These are phyloP conservation scores for Drosophila micromelanica DNA, from an alignment of 1,140 invertebrate genomes.

Conservation along the genomic window DNA sequence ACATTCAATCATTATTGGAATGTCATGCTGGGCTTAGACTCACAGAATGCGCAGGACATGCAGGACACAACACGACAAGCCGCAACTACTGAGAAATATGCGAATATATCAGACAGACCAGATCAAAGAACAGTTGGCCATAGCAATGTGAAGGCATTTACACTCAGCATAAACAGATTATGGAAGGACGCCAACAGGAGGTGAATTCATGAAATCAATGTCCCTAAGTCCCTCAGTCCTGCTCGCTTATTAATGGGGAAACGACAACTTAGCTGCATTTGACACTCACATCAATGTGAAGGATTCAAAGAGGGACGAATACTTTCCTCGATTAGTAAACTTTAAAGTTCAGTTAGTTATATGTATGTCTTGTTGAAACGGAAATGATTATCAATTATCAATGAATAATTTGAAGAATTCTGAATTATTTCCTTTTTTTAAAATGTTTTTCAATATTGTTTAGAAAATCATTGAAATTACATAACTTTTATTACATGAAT, in stretches of 20 bases:
- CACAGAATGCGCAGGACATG: slow-evolving; percentile 10
- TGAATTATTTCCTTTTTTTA: too few relatives aligned
- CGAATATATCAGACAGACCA: slow-evolving; percentile 26
- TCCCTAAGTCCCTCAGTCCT: not conserved
- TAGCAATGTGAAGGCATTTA: slow-evolving; percentile 50
- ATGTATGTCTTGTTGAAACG: slow-evolving; percentile 15
- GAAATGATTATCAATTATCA: not conserved
- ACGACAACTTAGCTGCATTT: too few relatives aligned
- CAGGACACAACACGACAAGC: slow-evolving; percentile 18
- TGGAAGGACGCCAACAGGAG: not conserved
- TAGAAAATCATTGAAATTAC: too few relatives aligned
- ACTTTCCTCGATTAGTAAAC: too few relatives aligned
- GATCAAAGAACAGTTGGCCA: slow-evolving; percentile 33
- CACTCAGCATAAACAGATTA: slow-evolving; percentile 37
- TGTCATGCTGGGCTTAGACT: slow-evolving; percentile 57
- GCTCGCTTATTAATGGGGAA: too few relatives aligned
- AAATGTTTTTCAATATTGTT: too few relatives aligned
- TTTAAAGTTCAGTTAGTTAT: not conserved
- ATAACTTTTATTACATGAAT: too few relatives aligned
- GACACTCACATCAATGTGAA: too few relatives aligned
- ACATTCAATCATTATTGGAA: slow-evolving; percentile 81
- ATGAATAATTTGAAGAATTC: too few relatives aligned
- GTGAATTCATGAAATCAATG: not conserved
- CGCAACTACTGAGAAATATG: slow-evolving; percentile 25
- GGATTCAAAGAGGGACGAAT: too few relatives aligned